Percentiles rank a stretch among this genome's conserved stretches.
Conservation (phyloP, 1,140 invertebrate species). For the Atta colombica region DNA sequence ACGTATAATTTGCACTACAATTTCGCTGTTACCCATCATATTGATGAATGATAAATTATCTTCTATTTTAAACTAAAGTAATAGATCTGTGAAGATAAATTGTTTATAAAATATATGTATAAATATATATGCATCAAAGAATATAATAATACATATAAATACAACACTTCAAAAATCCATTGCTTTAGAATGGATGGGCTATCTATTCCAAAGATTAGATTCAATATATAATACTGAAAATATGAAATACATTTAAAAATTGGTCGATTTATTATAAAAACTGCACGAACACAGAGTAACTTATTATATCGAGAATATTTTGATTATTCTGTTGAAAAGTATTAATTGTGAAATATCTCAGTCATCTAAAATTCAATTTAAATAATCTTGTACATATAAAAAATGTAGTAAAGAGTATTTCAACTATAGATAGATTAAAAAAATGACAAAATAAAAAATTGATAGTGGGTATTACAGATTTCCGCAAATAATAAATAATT, state of each 20-base stretch:
- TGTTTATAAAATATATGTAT: background rate
- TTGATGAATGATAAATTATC: constrained; percentile 2
- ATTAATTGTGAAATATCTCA: background rate
- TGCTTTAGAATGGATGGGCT: background rate
- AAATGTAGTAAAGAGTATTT: background rate
- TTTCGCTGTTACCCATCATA: background rate
- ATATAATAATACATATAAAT: constrained; percentile 11
- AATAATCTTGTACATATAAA: background rate
- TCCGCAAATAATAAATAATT: background rate
- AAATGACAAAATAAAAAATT: background rate
- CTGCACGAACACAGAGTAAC: background rate
- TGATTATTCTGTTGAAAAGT: background rate
- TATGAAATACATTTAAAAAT: background rate
- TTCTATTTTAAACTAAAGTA: background rate
- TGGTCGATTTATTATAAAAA: background rate
- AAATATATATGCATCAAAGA: background rate
- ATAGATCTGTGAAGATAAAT: constrained; percentile 17
- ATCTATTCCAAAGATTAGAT: background rate
- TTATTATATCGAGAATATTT: background rate
- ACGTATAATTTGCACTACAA: background rate
- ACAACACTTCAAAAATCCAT: background rate
- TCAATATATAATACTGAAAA: constrained; percentile 17
- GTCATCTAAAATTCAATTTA: background rate
- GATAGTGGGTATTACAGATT: background rate
- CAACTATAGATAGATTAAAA: background rate